phyloP scores from a whole-genome alignment of 1,140 invertebrate genomes.

The Polypedilum vanderplanki region DNA sequence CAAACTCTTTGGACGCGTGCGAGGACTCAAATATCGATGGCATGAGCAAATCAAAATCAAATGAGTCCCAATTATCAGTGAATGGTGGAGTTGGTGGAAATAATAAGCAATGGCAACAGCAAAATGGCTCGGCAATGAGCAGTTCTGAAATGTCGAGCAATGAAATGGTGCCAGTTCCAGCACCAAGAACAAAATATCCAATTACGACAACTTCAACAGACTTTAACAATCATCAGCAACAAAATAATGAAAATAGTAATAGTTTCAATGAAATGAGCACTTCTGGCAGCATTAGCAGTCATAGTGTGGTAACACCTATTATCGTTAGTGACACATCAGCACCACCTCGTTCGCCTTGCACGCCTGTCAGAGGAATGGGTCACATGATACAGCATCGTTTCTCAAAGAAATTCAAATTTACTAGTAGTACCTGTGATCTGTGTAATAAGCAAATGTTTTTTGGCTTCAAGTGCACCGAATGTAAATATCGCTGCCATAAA shows the following conservation, averaged over 20 bases:
- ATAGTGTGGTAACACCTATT: conserved; percentile 29
- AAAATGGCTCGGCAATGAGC: conserved; percentile 35
- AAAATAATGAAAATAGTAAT: neutral
- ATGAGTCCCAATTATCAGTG: conserved; percentile 77
- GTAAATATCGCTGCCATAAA: conserved; percentile 85
- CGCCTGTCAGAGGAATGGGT: conserved; percentile 71
- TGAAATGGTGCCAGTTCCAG: neutral
- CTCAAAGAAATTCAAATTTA: conserved; percentile 79
- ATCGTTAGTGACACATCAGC: conserved; percentile 33
- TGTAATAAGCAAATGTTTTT: conserved; percentile 89
- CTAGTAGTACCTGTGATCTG: conserved; percentile 74
- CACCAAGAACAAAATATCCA: conserved; percentile 15
- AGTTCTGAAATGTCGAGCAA: conserved; percentile 22
- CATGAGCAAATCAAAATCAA: conserved; percentile 83
- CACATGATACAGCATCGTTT: conserved; percentile 90
- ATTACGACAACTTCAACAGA: conserved; percentile 5
- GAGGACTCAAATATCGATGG: conserved; percentile 25
- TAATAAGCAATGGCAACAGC: conserved; percentile 36
- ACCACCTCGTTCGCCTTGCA: conserved; percentile 64
- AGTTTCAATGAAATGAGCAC: neutral
- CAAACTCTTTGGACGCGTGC: neutral
- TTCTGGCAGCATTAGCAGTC: neutral
- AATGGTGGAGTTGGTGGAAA: conserved; percentile 42
- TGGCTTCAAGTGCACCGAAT: conserved; percentile 87
- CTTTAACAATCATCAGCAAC: neutral